Evolutionary conservation across 2,113 vertebrate species (phyloP), one percentile per base, ranked within the genome.

Genomic region (Genyomyrus donnyi): DNA sequence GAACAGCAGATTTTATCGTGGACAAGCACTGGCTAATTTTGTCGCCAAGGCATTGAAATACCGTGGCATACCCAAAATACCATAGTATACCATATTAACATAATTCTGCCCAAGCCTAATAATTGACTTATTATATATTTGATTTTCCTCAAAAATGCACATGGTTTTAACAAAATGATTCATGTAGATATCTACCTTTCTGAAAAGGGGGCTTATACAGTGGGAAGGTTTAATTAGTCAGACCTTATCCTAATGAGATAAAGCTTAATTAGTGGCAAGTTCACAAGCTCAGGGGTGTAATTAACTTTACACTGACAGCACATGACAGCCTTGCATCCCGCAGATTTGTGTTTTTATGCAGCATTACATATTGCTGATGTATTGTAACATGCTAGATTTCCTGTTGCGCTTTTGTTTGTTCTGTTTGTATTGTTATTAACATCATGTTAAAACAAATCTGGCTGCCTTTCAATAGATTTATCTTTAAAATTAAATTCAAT

Each of bases 221-320:
- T 45, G 48, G 17, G 19, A 24, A n/a, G 2, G 31, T 52, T 89
- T 89, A 89, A 83, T 84, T 89, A 84, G 70, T 31, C 19, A 89
- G 88, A 50, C 66, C 39, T 56, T 53, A 80, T 52, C 31, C 48
- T 45, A 84, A 84, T 56, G 88, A 89, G 13, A n/a, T 52, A 24
- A 45, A 49, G 19, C 19, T 53, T 83, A 83, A 83, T 89, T 89
- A 24, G 88, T 19, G 7, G 88, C 50, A 80, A 84, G 74, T 88
- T 88, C 62, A 84, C 49, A 53, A 53, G 88, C 88, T 56, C 39
- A 56, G 39, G 74, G 74, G 70, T 45, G 31, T 89, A 83, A 89
- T 89, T 89, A 80, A 83, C 70, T 35, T 35, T 24, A 56, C 49
- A 56, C 9, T 53, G 35, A 39, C 27, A 24, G 49, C 50, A 24